Percentiles rank a stretch among this genome's conserved stretches.
phyloP scores from a whole-genome alignment of 2,888 invertebrate genomes.

The Julus scandinavius region DNA sequence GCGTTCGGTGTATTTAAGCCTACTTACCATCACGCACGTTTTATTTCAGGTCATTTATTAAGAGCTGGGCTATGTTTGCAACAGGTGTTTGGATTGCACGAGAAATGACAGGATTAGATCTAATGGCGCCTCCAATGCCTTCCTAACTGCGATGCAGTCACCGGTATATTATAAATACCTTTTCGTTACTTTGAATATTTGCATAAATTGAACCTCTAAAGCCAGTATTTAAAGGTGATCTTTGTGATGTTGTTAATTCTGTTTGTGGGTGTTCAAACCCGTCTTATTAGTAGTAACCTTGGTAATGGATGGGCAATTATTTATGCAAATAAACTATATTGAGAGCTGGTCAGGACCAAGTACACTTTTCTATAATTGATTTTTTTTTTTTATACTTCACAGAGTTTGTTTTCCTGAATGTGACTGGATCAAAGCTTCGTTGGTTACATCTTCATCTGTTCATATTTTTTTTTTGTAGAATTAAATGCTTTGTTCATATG shows the following conservation, averaged over 20 bases:
- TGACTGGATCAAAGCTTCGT: neutral
- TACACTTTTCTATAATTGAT: neutral
- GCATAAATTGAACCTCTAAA: no score
- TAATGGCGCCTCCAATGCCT: constrained; percentile 54
- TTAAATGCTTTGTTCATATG: no score
- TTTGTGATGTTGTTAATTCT: no score
- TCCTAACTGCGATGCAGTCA: neutral
- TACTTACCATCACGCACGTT: neutral
- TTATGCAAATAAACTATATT: neutral
- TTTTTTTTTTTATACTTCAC: neutral
- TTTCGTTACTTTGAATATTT: no score
- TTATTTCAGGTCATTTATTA: constrained; percentile 54
- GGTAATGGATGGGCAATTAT: neutral
- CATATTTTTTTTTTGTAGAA: no score
- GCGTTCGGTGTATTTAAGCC: neutral
- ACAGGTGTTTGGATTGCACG: constrained; percentile 56
- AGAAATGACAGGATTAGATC: constrained; percentile 57
- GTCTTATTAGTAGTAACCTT: no score
- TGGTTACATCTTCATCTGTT: no score
- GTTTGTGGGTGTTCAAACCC: no score
- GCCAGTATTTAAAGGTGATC: no score
- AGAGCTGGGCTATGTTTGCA: constrained; percentile 57
- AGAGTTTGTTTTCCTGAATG: neutral
- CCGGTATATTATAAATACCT: no score
- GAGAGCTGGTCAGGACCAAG: no score